Conservation (phyloP, 1,140 invertebrate species). For the Diprion similis region DNA sequence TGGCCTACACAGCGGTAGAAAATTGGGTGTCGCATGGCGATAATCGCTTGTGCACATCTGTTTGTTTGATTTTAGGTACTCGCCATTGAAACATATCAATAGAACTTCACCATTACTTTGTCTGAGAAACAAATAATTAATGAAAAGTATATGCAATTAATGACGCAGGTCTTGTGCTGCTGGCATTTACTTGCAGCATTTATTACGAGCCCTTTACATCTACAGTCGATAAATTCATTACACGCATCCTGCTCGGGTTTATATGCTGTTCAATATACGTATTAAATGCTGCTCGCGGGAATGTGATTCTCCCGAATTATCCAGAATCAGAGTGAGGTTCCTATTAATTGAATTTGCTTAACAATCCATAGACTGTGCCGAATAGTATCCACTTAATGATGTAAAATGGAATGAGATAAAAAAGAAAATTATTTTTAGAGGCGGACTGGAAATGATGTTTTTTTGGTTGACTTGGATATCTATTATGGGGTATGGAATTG, state of each 20-base stretch:
- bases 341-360: neutral
- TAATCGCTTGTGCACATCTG: neutral
- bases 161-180: neutral
- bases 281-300: neutral
- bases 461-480: neutral
- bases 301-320: neutral
- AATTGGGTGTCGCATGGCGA: neutral
- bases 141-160: neutral
- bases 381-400: neutral
- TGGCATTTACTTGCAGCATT: neutral
- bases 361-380: too few species aligned
- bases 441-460: neutral
- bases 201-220: conserved; percentile 9
- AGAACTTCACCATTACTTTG: neutral
- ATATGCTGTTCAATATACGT: conserved; percentile 5
- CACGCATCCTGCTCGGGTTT: neutral
- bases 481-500: conserved; percentile 3
- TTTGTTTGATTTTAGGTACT: conserved; percentile 3
- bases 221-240: neutral
- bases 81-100: neutral
- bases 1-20: neutral
- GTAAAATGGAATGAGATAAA: neutral
- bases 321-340: neutral
- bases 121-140: neutral
- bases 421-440: neutral